Conservation (phyloP, 2,888 invertebrate species). For the Nymphalis urticae region DNA sequence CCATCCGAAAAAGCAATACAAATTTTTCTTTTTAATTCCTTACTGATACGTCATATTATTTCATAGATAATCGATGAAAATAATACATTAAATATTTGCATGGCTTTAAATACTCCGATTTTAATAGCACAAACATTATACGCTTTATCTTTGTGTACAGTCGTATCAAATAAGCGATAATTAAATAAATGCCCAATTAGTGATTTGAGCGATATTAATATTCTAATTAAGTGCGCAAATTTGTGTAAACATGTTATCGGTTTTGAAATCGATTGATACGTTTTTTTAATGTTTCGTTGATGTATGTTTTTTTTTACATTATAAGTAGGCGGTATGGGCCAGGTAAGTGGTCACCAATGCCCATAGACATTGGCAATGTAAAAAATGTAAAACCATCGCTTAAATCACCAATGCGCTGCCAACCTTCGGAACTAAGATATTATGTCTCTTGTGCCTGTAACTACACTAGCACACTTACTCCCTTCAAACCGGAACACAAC, state of each 20-base stretch:
- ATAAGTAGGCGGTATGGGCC: background rate
- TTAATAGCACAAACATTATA: background rate
- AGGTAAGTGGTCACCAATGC: no score
- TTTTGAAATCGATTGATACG: constrained; percentile 2
- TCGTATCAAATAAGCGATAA: constrained; percentile 6
- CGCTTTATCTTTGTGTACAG: constrained; percentile 9
- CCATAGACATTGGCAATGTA: no score
- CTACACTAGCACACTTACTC: no score
- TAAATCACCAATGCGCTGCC: no score
- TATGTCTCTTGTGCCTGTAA: no score
- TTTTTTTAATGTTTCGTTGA: background rate
- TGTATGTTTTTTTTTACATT: background rate
- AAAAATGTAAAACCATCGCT: no score
- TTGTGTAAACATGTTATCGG: constrained; percentile 2
- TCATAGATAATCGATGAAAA: background rate
- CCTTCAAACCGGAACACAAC: no score
- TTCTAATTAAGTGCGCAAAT: constrained; percentile 6
- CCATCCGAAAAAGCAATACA: no score
- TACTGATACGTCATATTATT: background rate
- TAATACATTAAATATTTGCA: constrained; percentile 7
- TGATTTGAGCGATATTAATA: constrained; percentile 1
- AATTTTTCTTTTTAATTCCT: no score
- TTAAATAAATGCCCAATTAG: constrained; percentile 11
- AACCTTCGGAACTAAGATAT: no score
- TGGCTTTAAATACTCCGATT: background rate